Base-by-base conservation (phyloP, 1,140 invertebrate species). In the Bombus sibiricus region DNA sequence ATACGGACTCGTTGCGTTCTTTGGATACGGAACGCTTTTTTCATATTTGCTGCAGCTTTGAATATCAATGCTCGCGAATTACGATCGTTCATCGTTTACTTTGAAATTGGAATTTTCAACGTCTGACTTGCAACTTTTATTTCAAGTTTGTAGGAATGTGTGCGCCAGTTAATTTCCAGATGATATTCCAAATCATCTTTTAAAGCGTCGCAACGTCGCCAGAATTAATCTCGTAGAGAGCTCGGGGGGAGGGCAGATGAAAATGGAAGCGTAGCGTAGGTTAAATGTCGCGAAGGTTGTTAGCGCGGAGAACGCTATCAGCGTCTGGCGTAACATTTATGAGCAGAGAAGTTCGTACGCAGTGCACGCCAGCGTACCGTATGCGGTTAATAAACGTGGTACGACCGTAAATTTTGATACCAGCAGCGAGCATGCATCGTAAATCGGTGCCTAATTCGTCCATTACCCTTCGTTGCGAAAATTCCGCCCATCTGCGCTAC, bases 391-490 rank as follows among this genome's bases (percentile, higher is more conserved):
- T 83, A 83, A 83, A 77, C 64, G 81, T 69, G 34, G 62, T 62
- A 2, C 34, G 18, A 15, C 0, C 62, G 41, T 83, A 77, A 83
- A 83, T 83, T 77, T 69, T 77, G n/a, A 77, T 77, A 53, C 25
- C 41, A 13, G 8, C 6, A 18, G n/a, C 28, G 15, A 22, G 62
- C 74, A 37, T 34, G 81, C 73, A 77, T 68, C 81, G 74, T 83
- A 83, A 83, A 83, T 83, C 74, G 81, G 28, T 64, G 62, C 73
- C 62, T 83, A 83, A 83, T 83, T 83, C 81, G 81, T 77, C 73
- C 81, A 83, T 83, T 77, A 83, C 43, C 62, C 43, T 47, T 76
- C 41, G 59, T 53, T 43, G n/a, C 9, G 57, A 53, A 77, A 77
- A 69, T 77, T 77, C 74, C 25, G 9, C 43, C 34, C 74, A 41